phyloP scores from a whole-genome alignment of 1,140 invertebrate genomes.

The Nebria ingens region DNA sequence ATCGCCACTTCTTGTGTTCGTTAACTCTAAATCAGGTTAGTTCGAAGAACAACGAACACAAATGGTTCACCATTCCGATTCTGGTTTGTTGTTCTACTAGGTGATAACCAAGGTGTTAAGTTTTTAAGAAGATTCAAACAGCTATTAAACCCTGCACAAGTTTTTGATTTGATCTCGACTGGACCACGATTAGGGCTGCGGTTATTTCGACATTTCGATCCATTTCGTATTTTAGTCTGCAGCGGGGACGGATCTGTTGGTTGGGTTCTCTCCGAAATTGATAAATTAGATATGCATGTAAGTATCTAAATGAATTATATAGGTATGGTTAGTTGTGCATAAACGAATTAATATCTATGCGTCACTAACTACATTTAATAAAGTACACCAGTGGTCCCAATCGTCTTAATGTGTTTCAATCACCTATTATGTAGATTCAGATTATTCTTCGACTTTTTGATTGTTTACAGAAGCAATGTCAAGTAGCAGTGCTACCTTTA shows the following conservation, averaged over 20 bases:
- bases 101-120: constrained; percentile 95
- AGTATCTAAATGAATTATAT: too few relatives aligned
- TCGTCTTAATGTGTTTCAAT: neutral
- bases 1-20: constrained; percentile 83
- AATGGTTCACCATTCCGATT: too few relatives aligned
- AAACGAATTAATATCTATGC: too few relatives aligned
- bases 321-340: too few relatives aligned
- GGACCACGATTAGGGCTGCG: constrained; percentile 79
- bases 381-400: neutral
- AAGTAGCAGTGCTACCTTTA: constrained; percentile 83
- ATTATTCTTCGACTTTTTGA: constrained; percentile 12
- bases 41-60: too few relatives aligned
- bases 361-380: too few relatives aligned
- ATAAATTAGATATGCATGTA: constrained; percentile 85
- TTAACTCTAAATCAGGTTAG: constrained; percentile 84
- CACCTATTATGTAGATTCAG: neutral
- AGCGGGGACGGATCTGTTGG: constrained; percentile 89
- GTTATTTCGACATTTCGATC: constrained; percentile 83
- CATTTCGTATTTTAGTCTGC: constrained; percentile 84
- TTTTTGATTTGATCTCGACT: constrained; percentile 86
- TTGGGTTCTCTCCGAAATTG: constrained; percentile 89
- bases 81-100: constrained; percentile 37
- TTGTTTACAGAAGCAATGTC: constrained; percentile 66
- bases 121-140: constrained; percentile 93
- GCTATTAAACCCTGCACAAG: constrained; percentile 91